phyloP scores from a whole-genome alignment of 2,113 vertebrate species.

The Cephalopterus ornatus region DNA sequence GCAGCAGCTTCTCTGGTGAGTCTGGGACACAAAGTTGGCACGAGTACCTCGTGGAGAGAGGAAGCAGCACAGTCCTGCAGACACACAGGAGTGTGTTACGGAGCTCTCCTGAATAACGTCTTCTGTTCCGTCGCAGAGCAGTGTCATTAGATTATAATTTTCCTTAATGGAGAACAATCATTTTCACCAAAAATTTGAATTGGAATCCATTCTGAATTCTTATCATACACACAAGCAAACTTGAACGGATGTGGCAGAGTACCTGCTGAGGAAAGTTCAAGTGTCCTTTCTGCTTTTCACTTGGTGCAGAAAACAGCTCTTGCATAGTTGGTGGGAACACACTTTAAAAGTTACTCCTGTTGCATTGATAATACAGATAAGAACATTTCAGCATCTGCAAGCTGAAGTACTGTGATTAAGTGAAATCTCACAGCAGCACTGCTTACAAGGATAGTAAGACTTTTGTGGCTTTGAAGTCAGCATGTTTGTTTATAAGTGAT shows the following conservation, averaged over 20 bases:
- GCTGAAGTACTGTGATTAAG: neutral
- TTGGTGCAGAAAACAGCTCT: neutral
- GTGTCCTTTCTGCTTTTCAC: neutral
- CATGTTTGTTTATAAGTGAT: neutral
- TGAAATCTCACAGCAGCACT: neutral
- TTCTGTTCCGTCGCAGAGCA: neutral
- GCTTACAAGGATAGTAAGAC: neutral
- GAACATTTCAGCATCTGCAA: neutral
- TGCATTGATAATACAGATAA: neutral
- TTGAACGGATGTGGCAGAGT: neutral
- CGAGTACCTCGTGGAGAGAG: neutral
- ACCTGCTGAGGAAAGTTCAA: neutral
- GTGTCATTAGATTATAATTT: neutral
- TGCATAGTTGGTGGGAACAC: neutral
- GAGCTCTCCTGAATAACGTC: neutral
- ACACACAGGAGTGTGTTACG: neutral
- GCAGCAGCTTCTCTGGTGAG: neutral
- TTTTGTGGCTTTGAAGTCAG: neutral
- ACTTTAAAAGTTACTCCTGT: neutral
- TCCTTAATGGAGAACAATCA: neutral
- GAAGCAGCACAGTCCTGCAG: neutral
- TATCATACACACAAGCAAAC: neutral
- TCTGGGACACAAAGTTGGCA: neutral
- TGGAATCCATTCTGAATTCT: neutral
- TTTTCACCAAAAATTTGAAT: neutral